Conservation (phyloP, 2,113 vertebrate genomes). For the Ancistrus triradiatus region DNA sequence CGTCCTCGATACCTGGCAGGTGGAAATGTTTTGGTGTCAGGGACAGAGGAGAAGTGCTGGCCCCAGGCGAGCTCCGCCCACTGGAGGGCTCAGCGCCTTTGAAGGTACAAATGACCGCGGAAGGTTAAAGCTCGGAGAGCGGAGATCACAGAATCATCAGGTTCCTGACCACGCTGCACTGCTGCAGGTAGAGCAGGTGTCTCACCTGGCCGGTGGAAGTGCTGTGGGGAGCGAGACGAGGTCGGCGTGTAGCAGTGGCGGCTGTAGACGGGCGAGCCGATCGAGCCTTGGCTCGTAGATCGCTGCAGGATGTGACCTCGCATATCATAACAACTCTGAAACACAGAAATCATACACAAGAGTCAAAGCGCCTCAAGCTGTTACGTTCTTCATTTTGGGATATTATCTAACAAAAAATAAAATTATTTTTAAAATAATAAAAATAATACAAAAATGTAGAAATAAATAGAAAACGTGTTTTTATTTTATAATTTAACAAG, state of each 20-base stretch:
- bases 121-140: not conserved
- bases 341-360: too few relatives aligned
- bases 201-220: conserved; percentile 97
- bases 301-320: conserved; percentile 79
- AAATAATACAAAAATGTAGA: too few relatives aligned
- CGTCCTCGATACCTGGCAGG: conserved; percentile 81
- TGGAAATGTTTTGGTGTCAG: conserved; percentile 91
- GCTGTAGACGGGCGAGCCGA: conserved; percentile 77
- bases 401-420: too few relatives aligned
- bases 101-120: conserved; percentile 41
- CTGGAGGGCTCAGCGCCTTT: conserved; percentile 87
- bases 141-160: not conserved
- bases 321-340: conserved; percentile 80
- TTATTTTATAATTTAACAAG: too few relatives aligned
- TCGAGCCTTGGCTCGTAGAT: conserved; percentile 84
- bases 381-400: too few relatives aligned
- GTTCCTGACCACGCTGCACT: too few relatives aligned
- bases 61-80: conserved; percentile 85
- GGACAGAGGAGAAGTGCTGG: conserved; percentile 84
- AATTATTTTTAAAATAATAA: too few relatives aligned
- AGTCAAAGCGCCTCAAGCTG: too few relatives aligned
- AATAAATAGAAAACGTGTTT: too few relatives aligned
- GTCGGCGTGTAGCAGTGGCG: conserved; percentile 89
- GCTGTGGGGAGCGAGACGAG: conserved; percentile 87
- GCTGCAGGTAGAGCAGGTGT: too few relatives aligned